phyloP scores from a whole-genome alignment of 2,113 vertebrate genomes.

The Laticauda laticaudata region DNA sequence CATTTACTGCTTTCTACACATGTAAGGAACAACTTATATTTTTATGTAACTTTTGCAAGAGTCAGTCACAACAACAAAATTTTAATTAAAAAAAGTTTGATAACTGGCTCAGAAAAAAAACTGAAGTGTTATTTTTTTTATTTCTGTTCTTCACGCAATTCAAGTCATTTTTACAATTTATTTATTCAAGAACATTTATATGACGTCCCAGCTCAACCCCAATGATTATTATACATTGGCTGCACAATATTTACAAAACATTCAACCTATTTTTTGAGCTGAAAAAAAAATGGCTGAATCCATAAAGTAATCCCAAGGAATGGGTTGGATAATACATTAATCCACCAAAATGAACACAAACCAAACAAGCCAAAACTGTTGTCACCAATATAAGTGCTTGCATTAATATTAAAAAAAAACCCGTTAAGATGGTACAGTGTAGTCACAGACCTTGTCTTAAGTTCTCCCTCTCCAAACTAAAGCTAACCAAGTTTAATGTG shows the following conservation, averaged over 20 bases:
- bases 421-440: background rate
- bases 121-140: background rate
- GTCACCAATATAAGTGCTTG: background rate
- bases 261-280: background rate
- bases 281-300: background rate
- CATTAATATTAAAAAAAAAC: too few relatives aligned
- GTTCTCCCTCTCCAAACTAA: background rate
- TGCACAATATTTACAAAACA: background rate
- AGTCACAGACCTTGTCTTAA: background rate
- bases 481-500: background rate
- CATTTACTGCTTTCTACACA: background rate
- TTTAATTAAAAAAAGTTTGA: conserved; percentile 26
- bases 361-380: background rate
- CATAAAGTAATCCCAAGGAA: background rate
- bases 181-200: background rate
- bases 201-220: background rate
- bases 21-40: background rate
- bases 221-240: background rate
- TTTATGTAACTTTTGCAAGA: conserved; percentile 33
- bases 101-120: conserved; percentile 36
- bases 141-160: background rate
- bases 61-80: conserved; percentile 48
- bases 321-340: background rate
- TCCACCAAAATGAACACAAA: background rate
- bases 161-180: background rate